Evolutionary conservation across 2,113 vertebrate species (phyloP), one percentile per base, ranked within the genome.

Genomic region (Oryzias celebensis): DNA sequence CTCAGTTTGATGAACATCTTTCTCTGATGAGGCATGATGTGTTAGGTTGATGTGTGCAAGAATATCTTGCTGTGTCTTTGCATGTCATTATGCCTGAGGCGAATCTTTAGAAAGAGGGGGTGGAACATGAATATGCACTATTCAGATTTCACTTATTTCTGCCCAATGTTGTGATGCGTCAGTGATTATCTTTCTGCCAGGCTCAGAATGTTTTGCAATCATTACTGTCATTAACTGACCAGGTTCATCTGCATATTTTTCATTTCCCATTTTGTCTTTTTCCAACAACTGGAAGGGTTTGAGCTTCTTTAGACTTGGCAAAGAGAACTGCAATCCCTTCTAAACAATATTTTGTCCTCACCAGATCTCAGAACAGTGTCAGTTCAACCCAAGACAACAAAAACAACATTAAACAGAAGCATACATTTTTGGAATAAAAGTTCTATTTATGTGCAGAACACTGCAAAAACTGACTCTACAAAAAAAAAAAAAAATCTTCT

Each of bases 171-270:
- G 70, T 58, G 68, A 74, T 45, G 84, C 71, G 57, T 63, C 73
- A 68, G 47, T 79, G 78, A 77, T 82, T 70, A 68, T 78, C 61
- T 74, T 63, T 75, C 71, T 3, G 20, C 58, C n/a, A 50, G 0
- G 46, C 62, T 71, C 44, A 23, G 69, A 71, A 76, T 62, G 62
- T 73, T 77, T 75, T 69, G 64, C 65, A 75, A 52, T 79, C 70
- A 71, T 85, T 77, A 75, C 56, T 67, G 44, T 72, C 75, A 87
- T 87, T 83, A 78, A 66, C 56, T 71, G 77, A 71, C 58, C 43
- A 58, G 60, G 61, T 74, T 80, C 59, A 70, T 85, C 67, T 71
- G 67, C 75, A 69, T 71, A 63, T 77, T 68, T 46, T 74, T 75
- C 31, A 48, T 73, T 22, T 43, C 80, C 15, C 26, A 20, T 73